Evolutionary conservation across 1,140 invertebrate genomes (phyloP).

Genomic region (Platorchestia sp.): DNA sequence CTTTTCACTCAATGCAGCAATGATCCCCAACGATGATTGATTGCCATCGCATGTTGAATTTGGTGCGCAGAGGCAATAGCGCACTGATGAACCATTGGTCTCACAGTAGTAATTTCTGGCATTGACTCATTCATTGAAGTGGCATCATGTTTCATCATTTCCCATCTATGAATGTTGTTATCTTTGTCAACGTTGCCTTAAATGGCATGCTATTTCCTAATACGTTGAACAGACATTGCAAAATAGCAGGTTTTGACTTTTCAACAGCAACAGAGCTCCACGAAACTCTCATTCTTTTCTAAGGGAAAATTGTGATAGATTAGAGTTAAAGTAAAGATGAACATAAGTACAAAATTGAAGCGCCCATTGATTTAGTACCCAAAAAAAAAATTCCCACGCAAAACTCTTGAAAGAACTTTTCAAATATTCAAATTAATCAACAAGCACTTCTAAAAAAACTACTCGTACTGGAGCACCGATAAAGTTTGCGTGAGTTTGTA

Average conservation of each 20-base stretch:
- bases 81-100: background rate
- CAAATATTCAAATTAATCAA: background rate
- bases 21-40: background rate
- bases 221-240: background rate
- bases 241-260: background rate
- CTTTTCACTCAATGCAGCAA: background rate
- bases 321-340: background rate
- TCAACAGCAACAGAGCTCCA: background rate
- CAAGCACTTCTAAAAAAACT: background rate
- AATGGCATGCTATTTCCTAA: background rate
- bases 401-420: background rate
- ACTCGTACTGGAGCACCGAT: background rate
- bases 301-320: background rate
- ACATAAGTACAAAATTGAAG: background rate
- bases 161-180: background rate
- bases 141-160: background rate
- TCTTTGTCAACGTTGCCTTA: background rate
- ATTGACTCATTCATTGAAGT: background rate
- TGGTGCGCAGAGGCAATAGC: background rate
- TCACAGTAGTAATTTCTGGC: background rate
- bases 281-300: background rate
- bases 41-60: background rate
- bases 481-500: background rate
- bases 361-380: background rate
- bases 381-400: background rate